Base-by-base conservation (phyloP, 2,797 vertebrate genomes). In the Mico argentatus region DNA sequence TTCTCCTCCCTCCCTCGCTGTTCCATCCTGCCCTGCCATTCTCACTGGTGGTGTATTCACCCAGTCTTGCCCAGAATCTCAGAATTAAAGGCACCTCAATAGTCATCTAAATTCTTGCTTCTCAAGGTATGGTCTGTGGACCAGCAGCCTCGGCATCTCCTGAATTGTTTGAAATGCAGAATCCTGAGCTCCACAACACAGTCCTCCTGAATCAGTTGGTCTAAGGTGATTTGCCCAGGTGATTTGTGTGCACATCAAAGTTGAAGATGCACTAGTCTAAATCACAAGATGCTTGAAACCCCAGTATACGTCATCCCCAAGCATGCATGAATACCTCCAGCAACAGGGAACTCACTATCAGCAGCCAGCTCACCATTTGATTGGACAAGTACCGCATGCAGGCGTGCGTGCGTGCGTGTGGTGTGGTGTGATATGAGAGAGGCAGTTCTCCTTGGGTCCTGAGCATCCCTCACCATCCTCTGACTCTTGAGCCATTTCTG, bases 181-280 rank as follows among this genome's bases (percentile, higher is more conserved):
- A 20, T 17, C 84, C 24, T 5, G 20, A n/a, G 70, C 33, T 79
- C 27, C n/a, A 73, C 52, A 46, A 19, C 3, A 24, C 20, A 81
- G 73, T 30, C 44, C 48, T 52, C 24, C 41, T 2, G 27, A 48
- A 7, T 17, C 64, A 76, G 36, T 12, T 7, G 5, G 52, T 41
- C 30, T 50, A 15, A 19, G 9, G 72, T 22, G 76, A n/a, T 4
- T 12, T 61, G 59, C 52, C 59, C 30, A 67, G 27, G 22, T 27
- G 17, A 36, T 5, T 0, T 24, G 27, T 0, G 10, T 0, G 19
- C 48, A 30, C 14, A 7, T 33, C 0, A 10, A 27, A 55, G 82
- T 22, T 13, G 55, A 39, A 59, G 44, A n/a, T n/a, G 81, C 46
- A 26, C 55, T 7, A 20, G n/a, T 39, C 50, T 36, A 36, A 72